Evolutionary conservation across 2,113 vertebrate genomes (phyloP), one percentile per base, ranked within the genome.

Genomic region (Oncorhynchus nerka): DNA sequence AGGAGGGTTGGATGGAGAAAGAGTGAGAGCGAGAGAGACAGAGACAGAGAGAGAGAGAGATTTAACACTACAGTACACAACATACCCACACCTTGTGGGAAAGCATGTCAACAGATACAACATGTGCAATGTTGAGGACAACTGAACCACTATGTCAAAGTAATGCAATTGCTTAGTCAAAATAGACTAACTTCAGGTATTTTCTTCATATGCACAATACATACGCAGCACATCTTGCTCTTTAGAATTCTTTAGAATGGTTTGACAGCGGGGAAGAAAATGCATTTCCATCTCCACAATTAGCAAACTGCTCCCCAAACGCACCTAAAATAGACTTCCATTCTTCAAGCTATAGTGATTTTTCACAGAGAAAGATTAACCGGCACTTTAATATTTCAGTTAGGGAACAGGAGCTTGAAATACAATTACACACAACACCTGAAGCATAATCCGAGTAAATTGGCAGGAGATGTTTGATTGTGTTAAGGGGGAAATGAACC

Each of bases 381-480:
- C 65, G 71, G 12, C 39, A 45, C 39, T 45, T 45, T 3, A 71
- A 61, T 45, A 71, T 71, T 70, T 70, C 68, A 64, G 51, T 11
- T 13, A 62, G 48, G 16, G 6, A 13, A 45, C 45, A 28, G 24
- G 67, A 34, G 26, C 62, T 51, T 75, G 64, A 67, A 67, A 55
- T 49, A 75, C 13, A 75, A 67, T 20, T 7, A 67, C 34, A 26
- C 62, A 28, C 30, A 22, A 64, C 22, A 62, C 59, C n/a, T 22
- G 59, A 13, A 34, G 30, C 28, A 24, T 15, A 30, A 59, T 51
- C 49, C 13, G n/a, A 26, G n/a, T 20, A 76, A 76, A 76, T 45
- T 76, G 48, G 28, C 30, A 61, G n/a, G 16, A 68, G 74, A 55
- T 12, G 68, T 69, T 39, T 3, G 16, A 69, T 61, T 26, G 16